Evolutionary conservation across 2,113 vertebrate genomes (phyloP), one percentile per base, ranked within the genome.

Genomic region (Eptesicus fuscus): DNA sequence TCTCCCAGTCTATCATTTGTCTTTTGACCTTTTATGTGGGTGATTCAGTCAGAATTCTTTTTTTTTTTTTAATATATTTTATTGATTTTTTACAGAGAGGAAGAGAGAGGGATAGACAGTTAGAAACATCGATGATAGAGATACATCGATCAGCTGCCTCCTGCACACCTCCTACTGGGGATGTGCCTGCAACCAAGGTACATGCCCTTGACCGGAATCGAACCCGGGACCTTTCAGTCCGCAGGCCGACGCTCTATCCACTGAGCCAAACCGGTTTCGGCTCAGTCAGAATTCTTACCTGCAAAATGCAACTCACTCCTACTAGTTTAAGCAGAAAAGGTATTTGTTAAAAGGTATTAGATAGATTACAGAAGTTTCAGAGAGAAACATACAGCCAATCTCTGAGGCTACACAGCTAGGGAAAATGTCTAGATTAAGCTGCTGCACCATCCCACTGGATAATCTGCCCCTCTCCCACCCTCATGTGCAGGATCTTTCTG

Each of bases 11-110:
- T 80, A 22, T 88, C 59, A 80, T 84, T 71, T 77, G 42, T 53
- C 80, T 93, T 83, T 83, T 63, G 37, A 93, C 76, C 30, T 86
- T 96, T 86, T 51, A 49, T 53, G 47, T 71, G 47, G 9, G 6
- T 91, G 42, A 83, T 59, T 88, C 44, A 30, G 22, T 80, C 69
- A 96, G 12, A 95, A 86, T 86, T 86, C 79, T 73, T 63, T n/a
- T n/a, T n/a, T n/a, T n/a, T n/a, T n/a, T n/a, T n/a, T n/a, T n/a
- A n/a, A n/a, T n/a, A n/a, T n/a, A n/a, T n/a, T n/a, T n/a, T n/a
- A n/a, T n/a, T n/a, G n/a, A n/a, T n/a, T n/a, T n/a, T n/a, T n/a
- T n/a, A n/a, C n/a, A n/a, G n/a, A n/a, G n/a, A n/a, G n/a, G n/a
- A n/a, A n/a, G n/a, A n/a, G n/a, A n/a, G n/a, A n/a, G n/a, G n/a